Percentiles rank a stretch among this genome's conserved stretches.
phyloP scores from a whole-genome alignment of 2,888 invertebrate species.

The Steromphala cineraria region DNA sequence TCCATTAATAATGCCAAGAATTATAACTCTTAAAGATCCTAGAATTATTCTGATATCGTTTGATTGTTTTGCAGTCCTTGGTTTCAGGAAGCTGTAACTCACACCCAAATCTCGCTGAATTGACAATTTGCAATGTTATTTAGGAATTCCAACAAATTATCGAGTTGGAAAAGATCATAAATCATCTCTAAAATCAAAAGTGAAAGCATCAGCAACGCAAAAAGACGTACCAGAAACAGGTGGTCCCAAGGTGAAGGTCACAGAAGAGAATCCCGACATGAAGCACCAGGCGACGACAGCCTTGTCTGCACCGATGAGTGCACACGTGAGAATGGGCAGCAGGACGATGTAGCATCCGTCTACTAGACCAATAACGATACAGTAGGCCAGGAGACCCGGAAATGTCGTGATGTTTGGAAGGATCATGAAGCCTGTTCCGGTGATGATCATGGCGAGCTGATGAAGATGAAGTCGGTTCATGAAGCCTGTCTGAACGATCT shows the following conservation, averaged over 20 bases:
- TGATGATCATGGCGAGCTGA: slow-evolving; percentile 63
- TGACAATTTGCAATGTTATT: no score
- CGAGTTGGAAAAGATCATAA: no score
- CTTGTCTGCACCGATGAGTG: slow-evolving; percentile 57
- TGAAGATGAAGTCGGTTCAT: slow-evolving; percentile 63
- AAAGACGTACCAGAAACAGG: slow-evolving; percentile 59
- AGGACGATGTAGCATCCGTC: slow-evolving; percentile 68
- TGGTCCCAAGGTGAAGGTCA: slow-evolving; percentile 65
- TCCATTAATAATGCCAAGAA: no score
- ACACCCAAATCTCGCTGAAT: no score
- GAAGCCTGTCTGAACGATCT: slow-evolving; percentile 53
- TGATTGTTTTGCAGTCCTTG: no score
- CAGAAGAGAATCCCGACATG: slow-evolving; percentile 54
- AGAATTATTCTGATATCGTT: no score
- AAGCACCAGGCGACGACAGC: slow-evolving; percentile 65
- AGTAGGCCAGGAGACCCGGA: slow-evolving; percentile 44
- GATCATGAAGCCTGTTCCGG: slow-evolving; percentile 60
- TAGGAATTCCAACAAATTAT: no score
- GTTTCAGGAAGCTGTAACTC: no score
- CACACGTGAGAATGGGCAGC: slow-evolving; percentile 58
- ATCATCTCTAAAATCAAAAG: no score
- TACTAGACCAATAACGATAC: slow-evolving; percentile 52
- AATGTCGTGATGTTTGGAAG: slow-evolving; percentile 57
- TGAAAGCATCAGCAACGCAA: no score
- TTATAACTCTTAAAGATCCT: no score